phyloP scores from a whole-genome alignment of 2,113 vertebrate species.

The Panthera uncia region DNA sequence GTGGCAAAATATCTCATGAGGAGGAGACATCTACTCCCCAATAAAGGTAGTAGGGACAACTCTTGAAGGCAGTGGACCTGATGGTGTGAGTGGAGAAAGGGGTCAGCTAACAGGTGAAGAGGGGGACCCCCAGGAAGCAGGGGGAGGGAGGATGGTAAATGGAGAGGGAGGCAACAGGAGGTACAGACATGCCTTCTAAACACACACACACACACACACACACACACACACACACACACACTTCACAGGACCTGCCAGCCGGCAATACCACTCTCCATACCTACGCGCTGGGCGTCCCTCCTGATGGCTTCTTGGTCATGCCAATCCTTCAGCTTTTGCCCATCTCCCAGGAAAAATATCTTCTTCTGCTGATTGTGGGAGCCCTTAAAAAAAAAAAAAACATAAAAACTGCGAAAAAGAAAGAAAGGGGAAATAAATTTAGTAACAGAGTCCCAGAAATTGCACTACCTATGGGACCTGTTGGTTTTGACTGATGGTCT shows the following conservation, averaged over 20 bases:
- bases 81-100: not conserved
- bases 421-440: not conserved
- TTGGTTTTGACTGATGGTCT: not conserved
- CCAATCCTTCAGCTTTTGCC: slow-evolving; percentile 93
- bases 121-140: not conserved
- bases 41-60: not conserved
- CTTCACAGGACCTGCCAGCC: rapidly evolving
- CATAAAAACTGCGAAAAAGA: slow-evolving; percentile 7
- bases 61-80: not conserved
- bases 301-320: slow-evolving; percentile 92
- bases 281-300: slow-evolving; percentile 89
- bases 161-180: not conserved
- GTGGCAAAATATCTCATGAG: not conserved
- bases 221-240: rapidly evolving
- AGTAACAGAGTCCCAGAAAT: not conserved
- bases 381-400: slow-evolving; percentile 81
- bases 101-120: not conserved
- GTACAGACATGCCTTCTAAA: not conserved
- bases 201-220: rapidly evolving
- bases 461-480: not conserved
- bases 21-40: not conserved
- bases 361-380: slow-evolving; percentile 82
- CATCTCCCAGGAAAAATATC: slow-evolving; percentile 79
- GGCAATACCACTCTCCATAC: slow-evolving; percentile 79
- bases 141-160: not conserved